Evolutionary conservation across 2,113 vertebrate genomes (phyloP).

Genomic region (Macroglossus sobrinus): DNA sequence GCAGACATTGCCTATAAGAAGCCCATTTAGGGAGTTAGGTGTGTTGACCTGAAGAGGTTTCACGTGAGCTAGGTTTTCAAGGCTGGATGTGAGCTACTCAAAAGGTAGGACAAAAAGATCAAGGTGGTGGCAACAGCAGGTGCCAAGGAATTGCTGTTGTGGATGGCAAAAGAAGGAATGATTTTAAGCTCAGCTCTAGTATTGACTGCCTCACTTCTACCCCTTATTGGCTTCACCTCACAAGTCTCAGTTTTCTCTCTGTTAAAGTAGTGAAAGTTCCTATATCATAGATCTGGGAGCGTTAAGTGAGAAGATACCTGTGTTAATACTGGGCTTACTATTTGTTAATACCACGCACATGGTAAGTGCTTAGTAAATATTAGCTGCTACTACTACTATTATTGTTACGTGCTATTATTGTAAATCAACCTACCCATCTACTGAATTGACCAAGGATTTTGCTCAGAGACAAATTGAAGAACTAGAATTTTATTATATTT

Average conservation of each 20-base stretch:
- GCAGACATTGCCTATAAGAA: not conserved
- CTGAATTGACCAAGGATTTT: not conserved
- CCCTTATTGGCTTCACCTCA: not conserved
- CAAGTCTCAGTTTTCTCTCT: not conserved
- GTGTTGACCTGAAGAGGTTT: not conserved
- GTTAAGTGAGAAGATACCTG: not conserved
- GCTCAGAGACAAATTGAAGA: not conserved
- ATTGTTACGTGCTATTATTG: not conserved
- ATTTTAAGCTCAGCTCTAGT: not conserved
- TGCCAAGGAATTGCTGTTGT: not conserved
- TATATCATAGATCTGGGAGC: not conserved
- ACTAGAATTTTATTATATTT: not conserved
- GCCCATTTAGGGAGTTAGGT: not conserved
- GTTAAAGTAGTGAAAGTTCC: not conserved
- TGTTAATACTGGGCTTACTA: not conserved
- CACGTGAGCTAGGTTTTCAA: not conserved
- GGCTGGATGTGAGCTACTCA: not conserved
- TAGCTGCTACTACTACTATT: not conserved
- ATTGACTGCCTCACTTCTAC: not conserved
- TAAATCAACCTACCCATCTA: not conserved
- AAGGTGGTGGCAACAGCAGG: not conserved
- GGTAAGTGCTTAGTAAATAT: not conserved
- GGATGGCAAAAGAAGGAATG: not conserved
- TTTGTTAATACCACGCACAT: not conserved
- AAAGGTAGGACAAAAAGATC: not conserved